Percentiles rank a stretch among this genome's conserved stretches.
Conservation (phyloP, 1,140 invertebrate species). For the Drosophila seguyi region DNA sequence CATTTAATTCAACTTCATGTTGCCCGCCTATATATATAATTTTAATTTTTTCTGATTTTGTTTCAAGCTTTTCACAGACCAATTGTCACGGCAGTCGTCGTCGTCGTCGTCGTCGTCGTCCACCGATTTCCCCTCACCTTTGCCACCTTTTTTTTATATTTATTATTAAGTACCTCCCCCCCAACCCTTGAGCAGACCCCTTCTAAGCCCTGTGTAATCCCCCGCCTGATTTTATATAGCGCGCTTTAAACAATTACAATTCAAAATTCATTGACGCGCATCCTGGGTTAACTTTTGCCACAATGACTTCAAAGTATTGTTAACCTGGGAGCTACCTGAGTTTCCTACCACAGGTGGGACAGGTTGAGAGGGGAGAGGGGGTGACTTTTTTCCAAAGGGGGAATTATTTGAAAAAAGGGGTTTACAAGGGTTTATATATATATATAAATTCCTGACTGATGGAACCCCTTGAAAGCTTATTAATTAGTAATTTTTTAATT, state of each 20-base stretch:
- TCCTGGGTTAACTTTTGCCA: conserved; percentile 61
- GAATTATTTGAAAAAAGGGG: too few species aligned
- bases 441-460: neutral
- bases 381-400: neutral
- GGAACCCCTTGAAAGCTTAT: too few species aligned
- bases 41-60: conserved; percentile 57
- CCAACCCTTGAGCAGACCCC: neutral
- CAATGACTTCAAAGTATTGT: conserved; percentile 76
- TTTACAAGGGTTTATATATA: neutral
- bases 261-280: conserved; percentile 83
- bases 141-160: conserved; percentile 21
- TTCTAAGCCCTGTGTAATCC: neutral
- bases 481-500: neutral
- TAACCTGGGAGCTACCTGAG: conserved; percentile 37
- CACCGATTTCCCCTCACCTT: neutral
- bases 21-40: conserved; percentile 30
- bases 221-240: conserved; percentile 26
- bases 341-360: conserved; percentile 11
- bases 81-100: conserved; percentile 79
- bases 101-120: conserved; percentile 62
- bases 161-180: neutral
- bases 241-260: conserved; percentile 83
- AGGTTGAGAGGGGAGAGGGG: neutral
- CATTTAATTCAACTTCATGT: conserved; percentile 61
- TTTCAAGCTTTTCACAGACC: conserved; percentile 83